Evolutionary conservation across 2,797 vertebrate genomes (phyloP).

Genomic region (Furcifer pardalis): DNA sequence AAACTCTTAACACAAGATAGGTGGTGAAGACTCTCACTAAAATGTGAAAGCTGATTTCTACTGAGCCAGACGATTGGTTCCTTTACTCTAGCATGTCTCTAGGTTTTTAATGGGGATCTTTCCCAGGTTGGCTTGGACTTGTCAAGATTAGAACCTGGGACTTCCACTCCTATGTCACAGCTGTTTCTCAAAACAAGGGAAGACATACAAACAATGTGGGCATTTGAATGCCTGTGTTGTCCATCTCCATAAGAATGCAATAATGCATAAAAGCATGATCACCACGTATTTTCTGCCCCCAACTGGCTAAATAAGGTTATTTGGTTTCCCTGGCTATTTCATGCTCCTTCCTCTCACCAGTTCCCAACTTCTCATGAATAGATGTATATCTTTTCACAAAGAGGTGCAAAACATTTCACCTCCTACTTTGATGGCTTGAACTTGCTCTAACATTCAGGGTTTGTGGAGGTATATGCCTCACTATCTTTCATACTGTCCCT

Average conservation of each 20-base stretch:
- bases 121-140: not conserved
- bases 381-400: not conserved
- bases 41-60: not conserved
- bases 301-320: not conserved
- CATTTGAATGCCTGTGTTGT: not conserved
- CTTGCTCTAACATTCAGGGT: not conserved
- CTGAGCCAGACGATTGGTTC: not conserved
- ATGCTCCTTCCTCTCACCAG: not conserved
- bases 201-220: not conserved
- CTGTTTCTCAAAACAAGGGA: not conserved
- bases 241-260: not conserved
- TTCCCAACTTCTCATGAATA: not conserved
- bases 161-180: not conserved
- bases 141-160: not conserved
- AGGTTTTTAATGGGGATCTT: not conserved
- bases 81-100: not conserved
- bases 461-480: not conserved
- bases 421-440: not conserved
- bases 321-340: not conserved
- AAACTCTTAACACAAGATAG: not conserved
- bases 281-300: not conserved
- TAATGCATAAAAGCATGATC: too few species aligned
- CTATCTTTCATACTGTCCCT: not conserved
- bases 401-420: not conserved
- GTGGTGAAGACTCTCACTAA: not conserved